These are phyloP conservation scores for Cephalopachus bancanus DNA, from an alignment of 2,797 vertebrate genomes.

Conservation along the genomic window DNA sequence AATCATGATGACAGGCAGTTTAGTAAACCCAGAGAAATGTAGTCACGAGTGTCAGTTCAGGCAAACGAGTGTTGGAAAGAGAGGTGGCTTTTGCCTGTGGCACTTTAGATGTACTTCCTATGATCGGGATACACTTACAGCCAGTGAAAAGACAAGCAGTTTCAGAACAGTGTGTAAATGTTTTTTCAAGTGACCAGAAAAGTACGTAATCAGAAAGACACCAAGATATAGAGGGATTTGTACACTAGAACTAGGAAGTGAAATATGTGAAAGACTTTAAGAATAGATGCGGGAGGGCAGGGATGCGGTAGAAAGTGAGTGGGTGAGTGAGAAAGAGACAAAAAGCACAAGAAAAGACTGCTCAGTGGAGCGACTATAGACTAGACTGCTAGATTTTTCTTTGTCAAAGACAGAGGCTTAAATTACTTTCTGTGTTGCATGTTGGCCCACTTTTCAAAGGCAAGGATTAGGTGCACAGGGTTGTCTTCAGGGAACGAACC, in stretches of 20 bases:
- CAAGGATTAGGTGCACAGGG: background rate
- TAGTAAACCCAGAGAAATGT: conserved; percentile 46
- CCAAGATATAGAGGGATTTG: background rate
- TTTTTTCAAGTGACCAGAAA: conserved; percentile 36
- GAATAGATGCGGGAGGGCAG: background rate
- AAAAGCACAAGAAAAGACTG: background rate
- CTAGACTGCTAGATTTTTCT: background rate
- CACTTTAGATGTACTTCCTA: background rate
- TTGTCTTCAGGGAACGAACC: background rate
- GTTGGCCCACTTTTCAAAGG: background rate
- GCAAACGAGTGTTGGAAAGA: background rate
- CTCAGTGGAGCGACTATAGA: background rate
- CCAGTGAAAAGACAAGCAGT: conserved; percentile 17
- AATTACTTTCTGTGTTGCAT: background rate
- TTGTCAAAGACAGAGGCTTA: conserved; percentile 28
- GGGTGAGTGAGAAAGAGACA: background rate
- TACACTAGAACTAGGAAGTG: conserved; percentile 24
- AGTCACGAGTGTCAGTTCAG: conserved; percentile 34
- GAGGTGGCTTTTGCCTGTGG: background rate
- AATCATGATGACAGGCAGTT: background rate
- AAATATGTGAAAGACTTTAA: conserved; percentile 52
- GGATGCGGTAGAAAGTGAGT: background rate
- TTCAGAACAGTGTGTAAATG: background rate
- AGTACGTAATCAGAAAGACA: conserved; percentile 17
- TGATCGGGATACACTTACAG: background rate